Percentiles rank a stretch among this genome's conserved stretches.
Conservation (phyloP, 2,797 vertebrate genomes). For the Catamblyrhynchus diadema region DNA sequence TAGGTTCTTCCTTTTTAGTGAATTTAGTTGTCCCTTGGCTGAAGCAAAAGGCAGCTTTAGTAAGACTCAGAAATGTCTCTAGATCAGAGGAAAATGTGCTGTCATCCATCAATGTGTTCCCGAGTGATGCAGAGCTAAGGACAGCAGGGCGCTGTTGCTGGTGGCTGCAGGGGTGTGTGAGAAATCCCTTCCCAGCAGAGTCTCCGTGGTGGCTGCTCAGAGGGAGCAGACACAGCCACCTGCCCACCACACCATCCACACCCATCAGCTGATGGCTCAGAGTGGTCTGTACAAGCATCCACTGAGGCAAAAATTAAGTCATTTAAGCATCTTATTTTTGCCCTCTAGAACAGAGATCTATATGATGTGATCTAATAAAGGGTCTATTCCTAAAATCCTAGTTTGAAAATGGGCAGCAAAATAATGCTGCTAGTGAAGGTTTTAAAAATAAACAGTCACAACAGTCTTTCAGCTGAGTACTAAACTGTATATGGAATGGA, state of each 20-base stretch:
- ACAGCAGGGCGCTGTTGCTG: accelerated
- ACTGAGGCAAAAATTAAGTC: not conserved
- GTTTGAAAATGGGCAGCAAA: not conserved
- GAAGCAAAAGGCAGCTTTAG: not conserved
- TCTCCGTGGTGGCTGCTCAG: accelerated
- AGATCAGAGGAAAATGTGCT: not conserved
- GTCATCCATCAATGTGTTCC: accelerated
- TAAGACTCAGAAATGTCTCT: not conserved
- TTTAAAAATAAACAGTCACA: not conserved
- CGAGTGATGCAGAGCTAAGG: not conserved
- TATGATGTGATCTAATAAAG: not conserved
- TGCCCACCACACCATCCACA: not conserved
- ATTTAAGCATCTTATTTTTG: not conserved
- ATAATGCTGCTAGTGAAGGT: not conserved
- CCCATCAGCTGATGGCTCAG: not conserved
- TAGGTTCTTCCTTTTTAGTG: not conserved
- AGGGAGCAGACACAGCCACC: not conserved
- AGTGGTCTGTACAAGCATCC: not conserved
- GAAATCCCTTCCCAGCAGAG: accelerated
- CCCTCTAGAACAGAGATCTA: not conserved
- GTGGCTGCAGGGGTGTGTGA: accelerated
- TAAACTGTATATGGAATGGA: not conserved
- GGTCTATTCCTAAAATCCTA: not conserved
- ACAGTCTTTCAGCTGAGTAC: not conserved
- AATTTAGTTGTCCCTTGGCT: not conserved